Base-by-base conservation (phyloP, 2,888 invertebrate genomes). In the Nephrotoma appendiculata region DNA sequence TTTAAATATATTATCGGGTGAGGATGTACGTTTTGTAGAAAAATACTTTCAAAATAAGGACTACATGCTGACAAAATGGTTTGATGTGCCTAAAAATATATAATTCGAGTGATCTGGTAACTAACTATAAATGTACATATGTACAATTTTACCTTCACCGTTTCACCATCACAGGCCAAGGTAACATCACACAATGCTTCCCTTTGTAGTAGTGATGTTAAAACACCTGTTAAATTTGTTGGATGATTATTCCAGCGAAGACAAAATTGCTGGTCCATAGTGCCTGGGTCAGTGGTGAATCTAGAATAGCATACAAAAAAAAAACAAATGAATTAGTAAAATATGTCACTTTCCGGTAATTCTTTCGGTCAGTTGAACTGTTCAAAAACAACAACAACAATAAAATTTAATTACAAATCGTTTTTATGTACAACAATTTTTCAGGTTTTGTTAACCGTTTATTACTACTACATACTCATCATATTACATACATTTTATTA, bases 231-330 rank as follows among this genome's bases (percentile, higher is more conserved):
- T 92, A 97, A 94, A 93, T 97, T 97, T 93, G 94, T 95, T 91
- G 96, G 96, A 93, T 97, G 97, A 94, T 97, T 97, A 94, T 97
- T 97, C 97, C 97, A 97, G 94, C 97, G 96, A 92, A 97, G 95
- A 93, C 97, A 97, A 93, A 97, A 97, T 94, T 97, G 97, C 91
- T 93, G 93, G 91, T 93, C 93, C 92, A 93, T 94, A 95, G 96
- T 91, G 91, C 91, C 91, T 92, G 91, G 92, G 91, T 92, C 92
- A 91, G 91, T 91, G 90, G 90, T 91, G 91, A 91, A 92, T 91
- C 92, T 92, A 88, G 6, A 88, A 89, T 48, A 31, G 48, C 42
- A 86, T 87, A 86, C 87, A 87, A 85, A 44, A 43, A 86, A 86
- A 44, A 5, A 41, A 83, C 41, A 71, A 2, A 31, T 71, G 11